A percentile compares a stretch with the other conserved stretches of the same genome.
Evolutionary conservation across 2,888 invertebrate genomes (phyloP).

Genomic region (Nymphalis urticae): DNA sequence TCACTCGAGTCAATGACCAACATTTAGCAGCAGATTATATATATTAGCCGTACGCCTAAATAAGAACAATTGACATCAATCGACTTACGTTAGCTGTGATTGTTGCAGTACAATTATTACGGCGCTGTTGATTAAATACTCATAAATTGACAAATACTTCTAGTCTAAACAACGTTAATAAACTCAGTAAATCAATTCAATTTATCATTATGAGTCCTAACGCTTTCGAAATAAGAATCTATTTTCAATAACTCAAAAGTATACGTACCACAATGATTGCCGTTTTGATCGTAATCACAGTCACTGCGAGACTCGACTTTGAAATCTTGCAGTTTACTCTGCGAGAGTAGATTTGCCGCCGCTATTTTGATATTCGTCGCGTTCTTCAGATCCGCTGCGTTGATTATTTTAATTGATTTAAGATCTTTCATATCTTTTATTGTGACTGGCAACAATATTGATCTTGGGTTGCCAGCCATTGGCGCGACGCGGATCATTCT

Average conservation of each 20-base stretch:
- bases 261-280: constrained; percentile 67
- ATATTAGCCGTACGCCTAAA: constrained; percentile 19
- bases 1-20: constrained; percentile 34
- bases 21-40: constrained; percentile 22
- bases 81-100: constrained; percentile 10
- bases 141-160: constrained; percentile 17
- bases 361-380: constrained; percentile 79
- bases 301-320: constrained; percentile 64
- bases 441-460: constrained; percentile 87
- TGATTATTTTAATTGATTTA: constrained; percentile 87
- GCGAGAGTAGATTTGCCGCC: constrained; percentile 75
- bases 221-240: background rate
- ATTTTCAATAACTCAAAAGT: constrained; percentile 1
- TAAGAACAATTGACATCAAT: constrained; percentile 37
- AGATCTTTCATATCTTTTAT: constrained; percentile 86
- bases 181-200: background rate
- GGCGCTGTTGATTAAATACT: constrained; percentile 14
- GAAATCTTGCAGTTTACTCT: constrained; percentile 70
- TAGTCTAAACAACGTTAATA: background rate
- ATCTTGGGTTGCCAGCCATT: constrained; percentile 81
- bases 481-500: constrained; percentile 73
- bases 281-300: constrained; percentile 65
- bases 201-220: constrained; percentile 8
- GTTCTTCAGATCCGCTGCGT: constrained; percentile 82
- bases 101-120: constrained; percentile 10